Base-by-base conservation (phyloP, 2,797 vertebrate species). In the Salarias fasciatus region DNA sequence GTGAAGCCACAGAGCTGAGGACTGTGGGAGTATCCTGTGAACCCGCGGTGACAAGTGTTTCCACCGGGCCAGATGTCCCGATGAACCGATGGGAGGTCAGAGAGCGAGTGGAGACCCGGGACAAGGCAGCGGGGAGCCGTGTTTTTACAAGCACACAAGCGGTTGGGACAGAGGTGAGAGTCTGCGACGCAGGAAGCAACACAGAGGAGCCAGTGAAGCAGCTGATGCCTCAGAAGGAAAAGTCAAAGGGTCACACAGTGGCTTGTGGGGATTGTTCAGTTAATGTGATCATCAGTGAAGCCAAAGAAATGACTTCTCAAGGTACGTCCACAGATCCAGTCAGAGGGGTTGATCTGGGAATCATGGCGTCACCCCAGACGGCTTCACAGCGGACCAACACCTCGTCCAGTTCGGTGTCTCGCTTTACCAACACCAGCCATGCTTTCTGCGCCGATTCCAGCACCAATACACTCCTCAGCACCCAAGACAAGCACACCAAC, bases 401-500 rank as follows among this genome's bases (percentile, higher is more conserved):
- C 0, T 38, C 80, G 5, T 58, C 89, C 60, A 91, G 91, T 65
- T 92, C 90, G 53, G 88, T 91, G 47, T 93, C 88, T 80, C 94
- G 89, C 55, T 92, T 85, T 78, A 98, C 95, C 13, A 92, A 93
- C 87, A 98, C 94, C 0, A 92, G 90, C 18, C 48, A 28, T 0
- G 78, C 87, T 42, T 81, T 86, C 53, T 83, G 90, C 40, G 54
- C 70, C 0, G 93, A 97, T 61, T 94, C 92, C 3, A 89, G 92
- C 73, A 96, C 95, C 1, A 97, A 93, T 74, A 96, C 95, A 0
- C 46, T 81, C 18, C 70, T 92, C 62, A 93, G 72, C 77, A 95
- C 92, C 63, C 89, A 82, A 0, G 91, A 97, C 64, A 98, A 96
- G 74, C 95, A 97, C 86, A 97, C 95, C 44, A 93, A 93, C 86